Percentiles rank a stretch among this genome's conserved stretches.
phyloP scores from a whole-genome alignment of 1,140 invertebrate species.

The Cotesia vestalis region DNA sequence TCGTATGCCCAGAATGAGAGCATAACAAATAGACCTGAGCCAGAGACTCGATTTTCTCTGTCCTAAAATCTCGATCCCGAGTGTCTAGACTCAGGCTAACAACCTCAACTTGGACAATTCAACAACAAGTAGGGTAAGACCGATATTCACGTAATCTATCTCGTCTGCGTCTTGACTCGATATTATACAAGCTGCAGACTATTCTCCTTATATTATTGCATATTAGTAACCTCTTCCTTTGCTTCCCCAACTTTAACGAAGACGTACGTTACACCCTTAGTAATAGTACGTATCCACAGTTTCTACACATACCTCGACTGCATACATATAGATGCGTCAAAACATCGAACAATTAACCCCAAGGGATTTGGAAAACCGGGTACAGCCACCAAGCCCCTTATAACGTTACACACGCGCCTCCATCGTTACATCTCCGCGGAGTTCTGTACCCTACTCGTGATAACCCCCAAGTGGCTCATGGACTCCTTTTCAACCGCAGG shows the following conservation, averaged over 20 bases:
- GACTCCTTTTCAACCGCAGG: constrained; percentile 53
- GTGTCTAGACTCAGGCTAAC: background rate
- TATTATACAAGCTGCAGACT: background rate
- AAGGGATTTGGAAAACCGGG: constrained; percentile 57
- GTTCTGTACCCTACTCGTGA: constrained; percentile 30
- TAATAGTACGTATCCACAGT: too few relatives aligned
- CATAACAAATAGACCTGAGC: background rate
- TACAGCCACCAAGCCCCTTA: constrained; percentile 5
- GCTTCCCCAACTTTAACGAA: too few relatives aligned
- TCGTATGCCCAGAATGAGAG: constrained; percentile 10
- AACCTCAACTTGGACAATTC: background rate
- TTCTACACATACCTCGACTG: too few relatives aligned
- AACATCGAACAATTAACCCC: constrained; percentile 64
- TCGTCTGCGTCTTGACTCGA: too few relatives aligned
- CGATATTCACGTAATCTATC: constrained; percentile 3
- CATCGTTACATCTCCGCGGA: constrained; percentile 44
- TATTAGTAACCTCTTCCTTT: too few relatives aligned
- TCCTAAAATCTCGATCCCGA: too few relatives aligned
- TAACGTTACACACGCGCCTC: constrained; percentile 27
- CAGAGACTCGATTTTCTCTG: too few relatives aligned
- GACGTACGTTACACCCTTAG: too few relatives aligned
- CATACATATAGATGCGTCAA: constrained; percentile 49
- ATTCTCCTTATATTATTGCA: background rate
- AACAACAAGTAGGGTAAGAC: background rate
- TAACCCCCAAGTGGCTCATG: constrained; percentile 38